Base-by-base conservation (phyloP, 2,797 vertebrate species). In the Esox lucius region DNA sequence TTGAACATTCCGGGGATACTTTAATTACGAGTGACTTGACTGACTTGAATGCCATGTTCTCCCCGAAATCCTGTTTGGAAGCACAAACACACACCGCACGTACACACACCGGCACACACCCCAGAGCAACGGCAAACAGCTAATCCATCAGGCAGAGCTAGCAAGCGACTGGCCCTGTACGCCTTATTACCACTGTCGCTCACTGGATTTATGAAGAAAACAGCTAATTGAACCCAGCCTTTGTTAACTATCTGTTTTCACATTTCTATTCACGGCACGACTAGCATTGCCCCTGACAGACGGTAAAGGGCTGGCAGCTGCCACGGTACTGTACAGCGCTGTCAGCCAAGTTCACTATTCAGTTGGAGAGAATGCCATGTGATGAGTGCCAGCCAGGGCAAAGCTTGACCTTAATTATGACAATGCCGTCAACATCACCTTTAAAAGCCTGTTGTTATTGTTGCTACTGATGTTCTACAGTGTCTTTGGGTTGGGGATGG, bases 371-470 rank as follows among this genome's bases (percentile, higher is more conserved):
- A 6, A n/a, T 42, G 73, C 71, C 67, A 59, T 28, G 31, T 82
- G 71, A 85, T 73, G 59, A 80, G 35, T 73, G 72, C 71, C 72
- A 39, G 71, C 15, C 62, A 53, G 74, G 73, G 67, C 26, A n/a
- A 17, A 8, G 31, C 48, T 42, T 71, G 24, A 12, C 28, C 75
- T 68, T 66, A 15, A 61, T 56, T 7, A 9, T 49, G 31, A 68
- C 31, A 28, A 49, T 33, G 31, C n/a, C 15, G 56, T 59, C 9
- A 69, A 62, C 35, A 8, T 0, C 64, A 4, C 7, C 9, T 39
- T 0, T 8, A 49, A 56, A 74, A 19, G 46, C 8, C n/a, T 22
- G 70, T 22, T 53, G 51, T 11, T 53, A 19, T 59, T 59, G 56
- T 59, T 59, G 56, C 31, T n/a, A 12, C 68, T 31, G 62, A 39